Evolutionary conservation across 2,113 vertebrate species (phyloP).

Genomic region (Nothoprocta pentlandii): DNA sequence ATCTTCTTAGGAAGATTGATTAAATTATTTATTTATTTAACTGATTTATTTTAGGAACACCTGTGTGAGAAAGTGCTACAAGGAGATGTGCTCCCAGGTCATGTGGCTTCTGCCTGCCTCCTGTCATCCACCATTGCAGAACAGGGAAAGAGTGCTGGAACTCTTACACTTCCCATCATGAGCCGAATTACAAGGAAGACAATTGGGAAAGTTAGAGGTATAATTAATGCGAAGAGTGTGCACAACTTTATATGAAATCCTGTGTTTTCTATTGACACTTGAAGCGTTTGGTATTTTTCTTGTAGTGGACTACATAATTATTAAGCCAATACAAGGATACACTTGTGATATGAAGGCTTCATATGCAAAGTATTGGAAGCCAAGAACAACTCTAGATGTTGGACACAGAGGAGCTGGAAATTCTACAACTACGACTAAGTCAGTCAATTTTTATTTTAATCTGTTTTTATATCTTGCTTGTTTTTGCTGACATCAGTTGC

Average conservation of each 20-base stretch:
- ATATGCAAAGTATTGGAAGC: constrained; percentile 93
- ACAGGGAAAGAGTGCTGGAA: constrained; percentile 86
- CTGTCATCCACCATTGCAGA: constrained; percentile 92
- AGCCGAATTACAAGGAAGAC: constrained; percentile 91
- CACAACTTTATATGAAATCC: background rate
- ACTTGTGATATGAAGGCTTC: constrained; percentile 90
- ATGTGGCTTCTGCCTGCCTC: constrained; percentile 92
- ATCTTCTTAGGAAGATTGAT: background rate
- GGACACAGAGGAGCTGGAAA: constrained; percentile 95
- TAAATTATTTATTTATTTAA: no score
- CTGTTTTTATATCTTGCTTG: background rate
- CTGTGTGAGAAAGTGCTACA: constrained; percentile 90
- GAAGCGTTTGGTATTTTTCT: background rate
- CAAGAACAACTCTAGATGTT: constrained; percentile 89
- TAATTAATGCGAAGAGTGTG: background rate
- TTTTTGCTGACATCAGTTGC: background rate
- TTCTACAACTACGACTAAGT: constrained; percentile 88
- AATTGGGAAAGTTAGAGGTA: constrained; percentile 96
- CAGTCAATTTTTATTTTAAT: constrained; percentile 45
- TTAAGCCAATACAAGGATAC: constrained; percentile 87
- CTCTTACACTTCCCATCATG: constrained; percentile 95
- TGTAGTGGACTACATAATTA: constrained; percentile 94
- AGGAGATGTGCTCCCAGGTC: constrained; percentile 87
- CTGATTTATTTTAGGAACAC: constrained; percentile 85
- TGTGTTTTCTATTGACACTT: background rate